Conservation (phyloP, 1,140 invertebrate species). For the Heliconius hewitsoni region DNA sequence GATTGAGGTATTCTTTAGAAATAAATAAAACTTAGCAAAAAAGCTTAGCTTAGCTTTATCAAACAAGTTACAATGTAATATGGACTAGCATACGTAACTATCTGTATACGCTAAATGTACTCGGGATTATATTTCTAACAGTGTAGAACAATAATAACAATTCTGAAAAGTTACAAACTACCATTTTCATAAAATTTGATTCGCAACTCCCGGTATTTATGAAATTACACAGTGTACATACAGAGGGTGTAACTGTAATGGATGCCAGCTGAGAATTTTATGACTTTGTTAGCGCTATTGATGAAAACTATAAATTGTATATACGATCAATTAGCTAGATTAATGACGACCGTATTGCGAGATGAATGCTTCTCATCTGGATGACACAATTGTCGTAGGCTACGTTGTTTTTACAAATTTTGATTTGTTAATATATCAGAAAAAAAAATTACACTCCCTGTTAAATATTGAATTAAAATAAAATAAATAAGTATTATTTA, state of each 20-base stretch:
- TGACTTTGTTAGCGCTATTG: conserved; percentile 16
- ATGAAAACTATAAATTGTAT: conserved; percentile 32
- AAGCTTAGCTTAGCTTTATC: too few species aligned
- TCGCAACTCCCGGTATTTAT: not conserved
- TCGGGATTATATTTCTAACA: not conserved
- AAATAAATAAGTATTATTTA: too few species aligned
- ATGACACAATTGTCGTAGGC: not conserved
- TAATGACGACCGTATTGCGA: conserved; percentile 20
- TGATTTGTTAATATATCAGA: not conserved
- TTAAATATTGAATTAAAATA: too few species aligned
- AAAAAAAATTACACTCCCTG: not conserved
- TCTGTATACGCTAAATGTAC: too few species aligned
- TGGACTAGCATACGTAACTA: too few species aligned
- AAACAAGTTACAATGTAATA: too few species aligned
- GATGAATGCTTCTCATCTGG: conserved; percentile 6
- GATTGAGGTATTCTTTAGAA: too few species aligned
- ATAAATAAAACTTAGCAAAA: too few species aligned
- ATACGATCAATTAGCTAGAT: conserved; percentile 30
- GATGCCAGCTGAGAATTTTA: conserved; percentile 20
- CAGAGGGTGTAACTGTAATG: not conserved
- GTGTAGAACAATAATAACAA: not conserved
- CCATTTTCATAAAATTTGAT: conserved; percentile 1
- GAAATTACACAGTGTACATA: not conserved
- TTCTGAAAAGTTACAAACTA: not conserved
- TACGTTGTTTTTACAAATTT: not conserved